phyloP scores from a whole-genome alignment of 2,797 vertebrate species.

The Spinus olivaceus region DNA sequence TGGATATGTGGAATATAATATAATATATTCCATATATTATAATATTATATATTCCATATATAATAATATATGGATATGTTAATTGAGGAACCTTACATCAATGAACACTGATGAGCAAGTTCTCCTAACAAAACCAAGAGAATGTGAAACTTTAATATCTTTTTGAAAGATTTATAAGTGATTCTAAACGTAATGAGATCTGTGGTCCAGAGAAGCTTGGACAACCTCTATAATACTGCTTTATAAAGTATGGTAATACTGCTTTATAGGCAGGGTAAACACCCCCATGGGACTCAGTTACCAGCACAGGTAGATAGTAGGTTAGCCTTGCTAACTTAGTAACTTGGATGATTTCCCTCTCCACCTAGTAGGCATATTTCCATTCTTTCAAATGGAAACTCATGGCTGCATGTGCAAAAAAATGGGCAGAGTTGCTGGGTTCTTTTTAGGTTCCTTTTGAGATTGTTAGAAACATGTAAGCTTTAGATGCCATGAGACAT shows the following conservation, averaged over 20 bases:
- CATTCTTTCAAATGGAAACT: neutral
- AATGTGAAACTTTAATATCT: neutral
- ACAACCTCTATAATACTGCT: neutral
- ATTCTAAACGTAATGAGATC: neutral
- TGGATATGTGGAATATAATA: no score
- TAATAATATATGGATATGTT: no score
- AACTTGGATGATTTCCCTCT: neutral
- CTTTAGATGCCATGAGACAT: neutral
- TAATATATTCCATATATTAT: no score
- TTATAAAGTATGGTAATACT: neutral
- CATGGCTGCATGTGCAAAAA: neutral
- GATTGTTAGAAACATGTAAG: neutral
- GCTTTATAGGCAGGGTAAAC: neutral
- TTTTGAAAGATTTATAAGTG: neutral
- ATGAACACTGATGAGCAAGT: neutral
- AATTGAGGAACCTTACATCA: neutral
- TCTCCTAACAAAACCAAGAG: neutral
- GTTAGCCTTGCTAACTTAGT: neutral
- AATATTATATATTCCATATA: no score
- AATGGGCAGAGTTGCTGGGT: fast-evolving
- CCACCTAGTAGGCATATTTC: neutral
- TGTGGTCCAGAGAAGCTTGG: neutral
- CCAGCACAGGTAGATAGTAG: neutral
- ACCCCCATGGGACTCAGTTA: neutral
- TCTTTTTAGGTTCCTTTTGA: neutral